phyloP scores from a whole-genome alignment of 2,888 invertebrate genomes.

The Plebejus argus region DNA sequence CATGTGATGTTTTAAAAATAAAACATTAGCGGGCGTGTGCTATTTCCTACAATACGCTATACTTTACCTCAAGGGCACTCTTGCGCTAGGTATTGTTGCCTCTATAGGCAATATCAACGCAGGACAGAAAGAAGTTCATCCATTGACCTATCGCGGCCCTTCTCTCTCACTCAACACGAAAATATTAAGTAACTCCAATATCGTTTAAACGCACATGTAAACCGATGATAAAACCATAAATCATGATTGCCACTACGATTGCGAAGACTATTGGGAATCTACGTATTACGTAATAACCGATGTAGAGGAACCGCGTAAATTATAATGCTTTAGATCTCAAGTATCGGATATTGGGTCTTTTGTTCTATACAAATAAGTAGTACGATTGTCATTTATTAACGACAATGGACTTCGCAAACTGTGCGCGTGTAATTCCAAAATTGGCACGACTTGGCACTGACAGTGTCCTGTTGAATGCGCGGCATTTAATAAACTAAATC shows the following conservation, averaged over 20 bases:
- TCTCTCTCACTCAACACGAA: too few species aligned
- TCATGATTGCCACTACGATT: too few species aligned
- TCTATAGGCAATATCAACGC: not conserved
- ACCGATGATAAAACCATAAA: too few species aligned
- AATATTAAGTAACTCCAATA: too few species aligned
- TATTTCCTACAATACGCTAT: slow-evolving; percentile 16
- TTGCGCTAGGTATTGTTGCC: slow-evolving; percentile 8
- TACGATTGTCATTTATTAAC: not conserved
- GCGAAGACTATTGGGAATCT: too few species aligned
- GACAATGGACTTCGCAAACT: not conserved
- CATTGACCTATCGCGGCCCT: too few species aligned
- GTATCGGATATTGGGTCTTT: not conserved
- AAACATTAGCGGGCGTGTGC: slow-evolving; percentile 4
- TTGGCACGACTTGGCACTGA: not conserved
- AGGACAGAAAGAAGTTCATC: too few species aligned
- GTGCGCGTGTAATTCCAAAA: not conserved
- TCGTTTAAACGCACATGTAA: too few species aligned
- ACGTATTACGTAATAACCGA: too few species aligned
- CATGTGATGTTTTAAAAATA: slow-evolving; percentile 23
- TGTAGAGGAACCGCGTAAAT: too few species aligned
- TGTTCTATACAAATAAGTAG: not conserved
- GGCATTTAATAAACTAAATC: not conserved
- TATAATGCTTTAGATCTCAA: not conserved
- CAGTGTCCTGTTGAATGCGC: not conserved
- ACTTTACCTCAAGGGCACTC: slow-evolving; percentile 10